phyloP scores from a whole-genome alignment of 2,113 vertebrate species.

The Ceuthmochares aereus region DNA sequence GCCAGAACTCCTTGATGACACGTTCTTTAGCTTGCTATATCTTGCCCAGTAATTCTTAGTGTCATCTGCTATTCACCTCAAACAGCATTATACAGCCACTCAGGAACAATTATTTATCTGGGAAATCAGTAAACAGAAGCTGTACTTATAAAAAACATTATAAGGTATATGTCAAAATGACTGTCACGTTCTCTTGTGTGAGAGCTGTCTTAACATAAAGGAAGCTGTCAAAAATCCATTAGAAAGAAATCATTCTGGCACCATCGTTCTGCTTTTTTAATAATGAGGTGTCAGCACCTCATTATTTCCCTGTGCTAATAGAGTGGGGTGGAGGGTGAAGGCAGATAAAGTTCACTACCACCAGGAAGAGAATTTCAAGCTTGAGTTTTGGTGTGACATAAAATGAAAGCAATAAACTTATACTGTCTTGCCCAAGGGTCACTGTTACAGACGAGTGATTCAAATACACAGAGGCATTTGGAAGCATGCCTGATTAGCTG shows the following conservation, averaged over 20 bases:
- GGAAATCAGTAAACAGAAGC: conserved; percentile 64
- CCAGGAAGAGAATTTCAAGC: background rate
- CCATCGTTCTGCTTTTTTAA: conserved; percentile 4
- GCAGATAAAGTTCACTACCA: background rate
- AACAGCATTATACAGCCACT: conserved; percentile 34
- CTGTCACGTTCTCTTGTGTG: conserved; percentile 27
- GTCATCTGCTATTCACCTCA: conserved; percentile 49
- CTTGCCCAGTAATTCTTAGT: conserved; percentile 31
- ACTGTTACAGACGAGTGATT: background rate
- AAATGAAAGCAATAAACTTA: background rate
- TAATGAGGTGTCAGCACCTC: background rate
- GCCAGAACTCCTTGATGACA: background rate
- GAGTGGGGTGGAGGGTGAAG: background rate
- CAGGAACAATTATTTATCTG: conserved; percentile 49
- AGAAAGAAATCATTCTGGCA: conserved; percentile 61
- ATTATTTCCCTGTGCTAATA: background rate
- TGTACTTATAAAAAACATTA: conserved; percentile 62
- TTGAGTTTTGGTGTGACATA: background rate
- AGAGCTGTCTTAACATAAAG: background rate
- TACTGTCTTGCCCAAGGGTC: background rate
- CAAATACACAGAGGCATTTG: background rate
- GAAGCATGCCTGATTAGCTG: background rate
- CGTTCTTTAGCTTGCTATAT: background rate
- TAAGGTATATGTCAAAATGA: conserved; percentile 31
- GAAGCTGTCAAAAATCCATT: conserved; percentile 16